Conservation (phyloP, 2,113 vertebrate genomes). For the Procavia capensis region DNA sequence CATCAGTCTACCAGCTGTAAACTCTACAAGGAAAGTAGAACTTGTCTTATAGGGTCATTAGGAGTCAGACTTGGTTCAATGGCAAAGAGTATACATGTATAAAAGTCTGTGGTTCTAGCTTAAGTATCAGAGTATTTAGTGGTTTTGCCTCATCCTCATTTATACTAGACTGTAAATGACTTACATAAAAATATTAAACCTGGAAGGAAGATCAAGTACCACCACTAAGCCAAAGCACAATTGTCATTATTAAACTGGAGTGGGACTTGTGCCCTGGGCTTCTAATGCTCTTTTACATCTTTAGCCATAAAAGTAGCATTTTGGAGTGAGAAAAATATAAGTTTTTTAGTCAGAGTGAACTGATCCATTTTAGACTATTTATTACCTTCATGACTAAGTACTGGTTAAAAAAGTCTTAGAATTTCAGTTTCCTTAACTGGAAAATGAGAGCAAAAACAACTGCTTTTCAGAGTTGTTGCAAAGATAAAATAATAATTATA, state of each 20-base stretch:
- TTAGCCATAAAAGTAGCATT: not conserved
- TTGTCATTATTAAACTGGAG: not conserved
- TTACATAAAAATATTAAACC: not conserved
- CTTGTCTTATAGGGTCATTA: no score
- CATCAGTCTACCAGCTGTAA: no score
- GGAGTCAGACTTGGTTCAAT: no score
- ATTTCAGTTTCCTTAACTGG: not conserved
- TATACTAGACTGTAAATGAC: not conserved
- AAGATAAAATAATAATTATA: not conserved
- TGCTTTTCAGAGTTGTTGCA: no score
- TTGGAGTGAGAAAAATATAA: not conserved
- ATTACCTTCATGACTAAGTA: not conserved
- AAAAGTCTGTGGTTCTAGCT: not conserved
- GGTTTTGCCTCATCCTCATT: not conserved
- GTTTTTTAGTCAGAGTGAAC: not conserved
- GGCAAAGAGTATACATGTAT: no score
- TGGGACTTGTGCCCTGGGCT: not conserved
- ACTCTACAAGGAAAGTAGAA: no score
- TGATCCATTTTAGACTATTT: not conserved
- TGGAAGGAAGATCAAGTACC: not conserved
- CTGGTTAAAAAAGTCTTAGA: not conserved
- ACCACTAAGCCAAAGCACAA: not conserved
- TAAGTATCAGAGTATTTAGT: not conserved
- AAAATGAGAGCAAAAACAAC: not conserved
- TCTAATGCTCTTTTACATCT: not conserved